Evolutionary conservation across 2,113 vertebrate species (phyloP), one percentile per base, ranked within the genome.

Genomic region (Austrofundulus limnaeus): DNA sequence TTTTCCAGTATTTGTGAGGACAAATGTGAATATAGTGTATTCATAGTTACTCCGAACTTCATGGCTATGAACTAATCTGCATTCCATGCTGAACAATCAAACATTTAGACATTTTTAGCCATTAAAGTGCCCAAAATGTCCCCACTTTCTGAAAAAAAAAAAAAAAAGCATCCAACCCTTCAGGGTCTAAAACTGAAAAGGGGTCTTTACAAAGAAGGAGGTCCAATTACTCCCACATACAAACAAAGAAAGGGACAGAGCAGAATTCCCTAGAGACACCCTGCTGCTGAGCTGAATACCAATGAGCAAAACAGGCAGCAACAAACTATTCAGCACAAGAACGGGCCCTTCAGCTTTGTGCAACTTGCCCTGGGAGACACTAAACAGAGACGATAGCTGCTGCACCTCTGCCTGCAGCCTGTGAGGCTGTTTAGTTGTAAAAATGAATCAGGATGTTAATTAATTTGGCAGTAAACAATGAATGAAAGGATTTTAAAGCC

Each of bases 241-340:
- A 53, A 13, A 57, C 50, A 56, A 5, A 72, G 42, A 66, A 5
- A 68, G 52, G 28, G 34, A 70, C 48, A 1, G 42, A 68, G 60
- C 70, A 61, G 45, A 66, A 38, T 37, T 24, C 67, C 80, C 21
- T 25, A 8, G 43, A 57, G 74, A 79, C 63, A 62, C 61, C 66
- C 55, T 65, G 63, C 68, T 78, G 77, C 23, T 66, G 59, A 45
- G 16, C 56, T 77, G 79, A 78, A 83, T 87, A 81, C 53, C 37
- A 87, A 85, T 84, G 68, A 79, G 61, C 24, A 41, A 58, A 62
- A 66, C 14, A 34, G 38, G 21, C 24, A 55, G 39, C 66, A 75
- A 81, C 48, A 49, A 69, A 64, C 76, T 31, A 73, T 58, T 47
- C 59, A 61, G 61, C 59, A 80, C 49, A 76, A 73, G 61, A 56